Conservation (phyloP, 1,140 invertebrate species). For the Tyrophagus putrescentiae region DNA sequence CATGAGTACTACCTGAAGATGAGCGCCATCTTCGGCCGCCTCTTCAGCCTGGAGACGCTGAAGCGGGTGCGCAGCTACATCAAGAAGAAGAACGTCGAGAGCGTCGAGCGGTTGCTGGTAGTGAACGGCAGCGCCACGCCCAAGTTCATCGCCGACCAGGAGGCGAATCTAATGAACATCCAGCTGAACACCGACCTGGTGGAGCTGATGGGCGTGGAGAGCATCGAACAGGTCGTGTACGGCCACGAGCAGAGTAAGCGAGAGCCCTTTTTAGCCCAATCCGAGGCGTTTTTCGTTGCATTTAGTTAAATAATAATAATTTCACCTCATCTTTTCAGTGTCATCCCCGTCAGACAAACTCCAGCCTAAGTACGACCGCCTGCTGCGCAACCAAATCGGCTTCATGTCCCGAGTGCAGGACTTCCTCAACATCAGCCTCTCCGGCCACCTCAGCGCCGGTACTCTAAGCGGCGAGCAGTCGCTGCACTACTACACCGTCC, state of each 20-base stretch:
- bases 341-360: neutral
- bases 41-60: neutral
- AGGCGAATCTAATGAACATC: neutral
- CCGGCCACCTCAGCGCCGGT: neutral
- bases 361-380: neutral
- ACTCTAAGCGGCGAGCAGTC: neutral
- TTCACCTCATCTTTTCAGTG: neutral
- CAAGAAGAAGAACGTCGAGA: conserved; percentile 13
- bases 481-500: neutral
- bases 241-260: neutral
- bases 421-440: conserved; percentile 9
- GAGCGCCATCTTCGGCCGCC: neutral
- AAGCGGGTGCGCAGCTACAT: neutral
- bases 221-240: neutral
- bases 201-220: neutral
- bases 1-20: neutral
- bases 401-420: conserved; percentile 9
- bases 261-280: too few relatives aligned
- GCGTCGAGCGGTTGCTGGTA: neutral
- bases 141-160: neutral
- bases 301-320: too few relatives aligned
- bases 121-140: neutral
- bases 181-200: neutral
- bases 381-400: neutral
- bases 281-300: too few relatives aligned